Conservation (phyloP, 2,888 invertebrate genomes). For the Ommatoiulus sabulosus region DNA sequence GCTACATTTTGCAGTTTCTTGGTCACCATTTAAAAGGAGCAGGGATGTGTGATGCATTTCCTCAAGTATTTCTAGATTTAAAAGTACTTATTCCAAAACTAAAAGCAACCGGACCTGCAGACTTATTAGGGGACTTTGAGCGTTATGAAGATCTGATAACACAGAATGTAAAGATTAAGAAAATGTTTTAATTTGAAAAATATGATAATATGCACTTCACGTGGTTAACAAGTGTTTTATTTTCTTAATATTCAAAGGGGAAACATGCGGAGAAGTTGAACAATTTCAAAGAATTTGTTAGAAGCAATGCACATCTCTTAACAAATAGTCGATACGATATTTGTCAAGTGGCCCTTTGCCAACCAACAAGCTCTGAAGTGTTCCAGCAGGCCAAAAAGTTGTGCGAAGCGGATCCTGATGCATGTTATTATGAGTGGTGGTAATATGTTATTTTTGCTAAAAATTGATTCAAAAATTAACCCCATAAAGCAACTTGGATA, state of each 20-base stretch:
- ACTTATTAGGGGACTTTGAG: constrained; percentile 76
- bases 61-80: constrained; percentile 75
- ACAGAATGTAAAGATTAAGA: constrained; percentile 60
- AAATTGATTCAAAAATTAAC: too few relatives aligned
- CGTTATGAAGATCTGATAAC: constrained; percentile 75
- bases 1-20: constrained; percentile 79
- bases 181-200: neutral
- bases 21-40: constrained; percentile 78
- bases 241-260: constrained; percentile 61
- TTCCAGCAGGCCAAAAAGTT: constrained; percentile 72
- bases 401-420: constrained; percentile 70
- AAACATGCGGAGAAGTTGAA: constrained; percentile 69
- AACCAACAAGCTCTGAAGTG: constrained; percentile 73
- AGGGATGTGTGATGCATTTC: constrained; percentile 70
- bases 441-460: too few relatives aligned
- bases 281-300: constrained; percentile 74
- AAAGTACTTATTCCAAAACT: constrained; percentile 80
- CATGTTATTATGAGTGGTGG: constrained; percentile 76
- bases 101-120: constrained; percentile 76
- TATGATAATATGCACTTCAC: neutral
- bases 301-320: constrained; percentile 74
- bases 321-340: constrained; percentile 75
- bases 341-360: constrained; percentile 77
- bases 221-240: constrained; percentile 21
- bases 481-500: too few relatives aligned